Conservation (phyloP, 2,888 invertebrate genomes). For the Troides helena region DNA sequence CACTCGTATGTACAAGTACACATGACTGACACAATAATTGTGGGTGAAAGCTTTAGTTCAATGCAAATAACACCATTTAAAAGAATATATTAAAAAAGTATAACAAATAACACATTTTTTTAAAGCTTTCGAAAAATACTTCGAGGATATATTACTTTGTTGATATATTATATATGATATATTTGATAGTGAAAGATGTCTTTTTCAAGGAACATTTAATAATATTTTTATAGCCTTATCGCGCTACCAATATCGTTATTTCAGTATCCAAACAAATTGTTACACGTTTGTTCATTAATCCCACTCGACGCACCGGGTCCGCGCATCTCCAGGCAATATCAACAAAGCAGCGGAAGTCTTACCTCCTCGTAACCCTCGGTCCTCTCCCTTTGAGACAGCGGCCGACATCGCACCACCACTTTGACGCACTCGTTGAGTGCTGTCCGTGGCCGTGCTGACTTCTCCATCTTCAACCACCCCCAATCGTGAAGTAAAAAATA, state of each 20-base stretch:
- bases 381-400: constrained; percentile 93
- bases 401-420: constrained; percentile 98
- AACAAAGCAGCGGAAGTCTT: constrained; percentile 36
- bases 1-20: no score
- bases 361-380: constrained; percentile 85
- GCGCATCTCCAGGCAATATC: constrained; percentile 47
- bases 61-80: no score
- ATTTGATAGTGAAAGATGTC: no score
- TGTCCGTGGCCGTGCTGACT: constrained; percentile 73
- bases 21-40: no score
- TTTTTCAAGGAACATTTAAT: no score
- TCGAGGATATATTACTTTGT: no score
- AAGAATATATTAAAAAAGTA: no score
- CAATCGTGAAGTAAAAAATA: constrained; percentile 51
- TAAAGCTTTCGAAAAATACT: no score
- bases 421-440: constrained; percentile 92
- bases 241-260: constrained; percentile 2
- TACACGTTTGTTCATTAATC: constrained; percentile 30
- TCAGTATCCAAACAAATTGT: constrained; percentile 21
- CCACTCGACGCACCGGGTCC: constrained; percentile 52
- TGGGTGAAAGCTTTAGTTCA: no score
- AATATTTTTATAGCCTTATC: not conserved
- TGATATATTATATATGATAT: no score
- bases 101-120: no score
- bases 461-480: constrained; percentile 69